A percentile compares a stretch with the other conserved stretches of the same genome.
Conservation (phyloP, 2,797 vertebrate genomes). For the Thaleichthys pacificus region DNA sequence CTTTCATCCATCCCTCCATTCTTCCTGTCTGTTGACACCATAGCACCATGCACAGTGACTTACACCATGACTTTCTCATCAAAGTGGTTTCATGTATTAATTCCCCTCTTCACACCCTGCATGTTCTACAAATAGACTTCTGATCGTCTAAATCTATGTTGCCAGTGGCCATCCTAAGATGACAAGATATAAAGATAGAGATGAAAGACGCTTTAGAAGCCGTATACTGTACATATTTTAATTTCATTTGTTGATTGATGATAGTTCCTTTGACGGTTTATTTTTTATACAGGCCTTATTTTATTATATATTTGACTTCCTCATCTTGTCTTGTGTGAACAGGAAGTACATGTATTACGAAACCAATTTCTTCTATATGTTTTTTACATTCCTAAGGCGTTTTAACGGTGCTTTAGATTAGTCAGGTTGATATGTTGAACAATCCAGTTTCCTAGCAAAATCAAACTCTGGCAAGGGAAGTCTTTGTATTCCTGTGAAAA, state of each 20-base stretch:
- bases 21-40: background rate
- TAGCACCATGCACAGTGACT: no score
- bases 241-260: constrained; percentile 58
- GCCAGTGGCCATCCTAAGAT: constrained; percentile 55
- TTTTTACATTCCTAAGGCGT: background rate
- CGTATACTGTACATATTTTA: constrained; percentile 55
- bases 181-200: constrained; percentile 64
- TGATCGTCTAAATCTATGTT: constrained; percentile 49
- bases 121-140: constrained; percentile 50
- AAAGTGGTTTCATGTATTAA: background rate
- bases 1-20: background rate
- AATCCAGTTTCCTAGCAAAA: background rate
- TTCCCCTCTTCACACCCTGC: constrained; percentile 38
- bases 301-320: no score
- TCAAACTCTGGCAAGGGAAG: background rate
- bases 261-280: background rate
- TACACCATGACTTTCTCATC: background rate
- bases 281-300: no score
- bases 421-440: background rate
- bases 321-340: no score
- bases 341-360: no score
- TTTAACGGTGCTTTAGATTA: background rate
- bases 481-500: background rate
- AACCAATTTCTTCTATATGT: background rate
- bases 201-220: constrained; percentile 65